Conservation (phyloP, 2,797 vertebrate species). For the Macroramphosus scolopax region DNA sequence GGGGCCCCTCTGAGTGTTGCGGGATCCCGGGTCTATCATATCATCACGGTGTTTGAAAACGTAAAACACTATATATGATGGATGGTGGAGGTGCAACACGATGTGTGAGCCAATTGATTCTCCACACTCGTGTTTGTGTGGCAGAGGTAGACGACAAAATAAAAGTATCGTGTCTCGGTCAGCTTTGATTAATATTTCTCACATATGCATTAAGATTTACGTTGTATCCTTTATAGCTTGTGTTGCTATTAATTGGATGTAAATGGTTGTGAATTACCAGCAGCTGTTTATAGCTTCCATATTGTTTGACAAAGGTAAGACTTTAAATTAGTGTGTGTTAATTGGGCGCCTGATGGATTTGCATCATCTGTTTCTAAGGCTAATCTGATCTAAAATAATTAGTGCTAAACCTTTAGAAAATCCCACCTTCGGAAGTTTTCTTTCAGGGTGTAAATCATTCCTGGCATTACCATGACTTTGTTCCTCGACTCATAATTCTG, state of each 20-base stretch:
- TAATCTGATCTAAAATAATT: conserved; percentile 41
- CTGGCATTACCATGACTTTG: conserved; percentile 13
- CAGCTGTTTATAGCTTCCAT: conserved; percentile 57
- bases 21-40: too few species aligned
- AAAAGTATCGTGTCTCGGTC: too few species aligned
- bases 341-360: conserved; percentile 57
- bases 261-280: conserved; percentile 50
- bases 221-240: conserved; percentile 11
- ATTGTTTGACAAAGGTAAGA: conserved; percentile 52
- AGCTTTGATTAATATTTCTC: too few species aligned
- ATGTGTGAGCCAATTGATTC: too few species aligned
- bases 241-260: conserved; percentile 28
- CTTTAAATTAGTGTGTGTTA: conserved; percentile 61
- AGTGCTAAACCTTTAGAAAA: conserved; percentile 37
- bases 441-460: conserved; percentile 40
- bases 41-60: too few species aligned
- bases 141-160: too few species aligned
- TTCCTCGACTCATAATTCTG: conserved; percentile 37
- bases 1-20: too few species aligned
- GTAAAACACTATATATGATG: too few species aligned
- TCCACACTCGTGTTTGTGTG: too few species aligned
- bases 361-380: conserved; percentile 34
- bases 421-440: conserved; percentile 37
- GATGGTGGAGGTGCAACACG: too few species aligned
- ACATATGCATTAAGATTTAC: conserved; percentile 17